Conservation (phyloP, 2,888 invertebrate genomes). For the Tenodera sinensis region DNA sequence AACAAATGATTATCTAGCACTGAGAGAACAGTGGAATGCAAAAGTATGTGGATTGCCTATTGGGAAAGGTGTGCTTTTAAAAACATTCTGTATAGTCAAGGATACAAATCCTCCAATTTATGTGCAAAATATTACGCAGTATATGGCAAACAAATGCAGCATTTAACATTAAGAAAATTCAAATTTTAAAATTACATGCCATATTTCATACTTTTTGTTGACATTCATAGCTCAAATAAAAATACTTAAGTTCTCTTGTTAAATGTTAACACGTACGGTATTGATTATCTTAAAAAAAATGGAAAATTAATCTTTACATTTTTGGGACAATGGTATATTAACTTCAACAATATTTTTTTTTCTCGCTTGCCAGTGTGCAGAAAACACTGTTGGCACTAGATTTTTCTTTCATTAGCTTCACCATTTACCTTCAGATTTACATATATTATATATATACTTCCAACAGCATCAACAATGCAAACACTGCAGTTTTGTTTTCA, state of each 20-base stretch:
- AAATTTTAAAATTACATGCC: too few relatives aligned
- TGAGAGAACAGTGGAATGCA: too few relatives aligned
- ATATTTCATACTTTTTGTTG: too few relatives aligned
- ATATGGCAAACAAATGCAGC: too few relatives aligned
- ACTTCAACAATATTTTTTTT: neutral
- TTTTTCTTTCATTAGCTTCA: neutral
- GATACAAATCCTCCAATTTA: too few relatives aligned
- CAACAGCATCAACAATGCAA: neutral
- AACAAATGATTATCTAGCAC: too few relatives aligned
- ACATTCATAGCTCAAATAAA: neutral
- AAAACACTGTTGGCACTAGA: neutral
- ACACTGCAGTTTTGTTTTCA: neutral
- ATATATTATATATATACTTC: neutral
- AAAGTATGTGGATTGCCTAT: too few relatives aligned
- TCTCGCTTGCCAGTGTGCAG: neutral
- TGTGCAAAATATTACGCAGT: too few relatives aligned
- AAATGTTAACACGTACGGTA: neutral
- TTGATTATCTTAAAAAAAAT: neutral
- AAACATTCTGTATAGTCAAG: too few relatives aligned
- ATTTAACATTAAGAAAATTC: too few relatives aligned
- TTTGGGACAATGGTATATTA: neutral
- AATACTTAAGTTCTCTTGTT: neutral
- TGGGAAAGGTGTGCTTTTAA: too few relatives aligned
- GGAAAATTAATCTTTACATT: neutral
- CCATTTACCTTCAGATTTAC: neutral